phyloP scores from a whole-genome alignment of 2,113 vertebrate genomes.

The Podilymbus podiceps region DNA sequence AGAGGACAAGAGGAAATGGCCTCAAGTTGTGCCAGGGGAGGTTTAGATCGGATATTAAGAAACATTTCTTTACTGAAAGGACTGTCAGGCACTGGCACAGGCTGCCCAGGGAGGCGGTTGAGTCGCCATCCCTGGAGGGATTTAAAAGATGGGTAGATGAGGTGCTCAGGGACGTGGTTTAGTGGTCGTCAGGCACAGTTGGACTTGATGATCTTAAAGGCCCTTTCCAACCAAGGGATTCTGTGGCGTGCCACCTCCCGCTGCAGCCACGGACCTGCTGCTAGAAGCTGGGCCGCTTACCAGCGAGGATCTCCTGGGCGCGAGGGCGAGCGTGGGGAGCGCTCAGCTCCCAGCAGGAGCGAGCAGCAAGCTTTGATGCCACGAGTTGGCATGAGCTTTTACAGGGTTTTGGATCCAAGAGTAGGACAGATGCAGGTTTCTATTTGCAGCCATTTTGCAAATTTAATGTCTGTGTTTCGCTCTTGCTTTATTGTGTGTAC shows the following conservation, averaged over 20 bases:
- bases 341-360: not conserved
- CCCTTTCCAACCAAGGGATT: no score
- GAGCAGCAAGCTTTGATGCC: not conserved
- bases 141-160: no score
- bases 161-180: no score
- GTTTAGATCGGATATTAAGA: no score
- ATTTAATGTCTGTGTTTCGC: fast-evolving
- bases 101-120: no score
- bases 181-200: no score
- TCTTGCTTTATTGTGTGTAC: not conserved
- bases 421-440: not conserved
- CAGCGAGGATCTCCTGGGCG: fast-evolving
- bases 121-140: no score
- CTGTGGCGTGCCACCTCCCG: not conserved
- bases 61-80: no score
- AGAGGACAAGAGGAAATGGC: no score
- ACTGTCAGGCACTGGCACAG: no score
- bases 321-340: fast-evolving
- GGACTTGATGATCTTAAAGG: no score
- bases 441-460: not conserved
- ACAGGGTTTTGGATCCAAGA: not conserved
- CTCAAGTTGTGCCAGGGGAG: no score
- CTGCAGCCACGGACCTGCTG: not conserved
- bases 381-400: fast-evolving
- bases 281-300: not conserved